Conservation (phyloP, 2,797 vertebrate species). For the Muscicapa comitata region DNA sequence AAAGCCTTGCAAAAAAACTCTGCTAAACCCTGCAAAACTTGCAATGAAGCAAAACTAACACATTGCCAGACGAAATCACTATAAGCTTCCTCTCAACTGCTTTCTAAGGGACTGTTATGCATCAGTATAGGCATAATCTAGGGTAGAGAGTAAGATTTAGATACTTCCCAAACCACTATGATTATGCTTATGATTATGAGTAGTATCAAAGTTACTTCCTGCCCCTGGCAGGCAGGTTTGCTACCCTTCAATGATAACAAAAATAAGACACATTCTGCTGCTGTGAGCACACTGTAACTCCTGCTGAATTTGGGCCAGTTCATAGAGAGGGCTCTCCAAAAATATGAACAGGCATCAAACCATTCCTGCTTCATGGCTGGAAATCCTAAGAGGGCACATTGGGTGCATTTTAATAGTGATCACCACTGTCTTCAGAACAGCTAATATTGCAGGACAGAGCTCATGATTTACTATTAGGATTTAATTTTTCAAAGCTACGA, state of each 20-base stretch:
- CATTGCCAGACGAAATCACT: not conserved
- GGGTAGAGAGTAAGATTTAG: not conserved
- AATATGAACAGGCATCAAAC: not conserved
- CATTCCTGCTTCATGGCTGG: not conserved
- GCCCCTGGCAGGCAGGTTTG: not conserved
- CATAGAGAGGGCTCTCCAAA: not conserved
- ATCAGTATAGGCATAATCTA: not conserved
- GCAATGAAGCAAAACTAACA: not conserved
- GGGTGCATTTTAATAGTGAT: accelerated
- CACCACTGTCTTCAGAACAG: not conserved
- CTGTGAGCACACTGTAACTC: not conserved
- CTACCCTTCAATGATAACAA: not conserved
- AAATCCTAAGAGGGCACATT: not conserved
- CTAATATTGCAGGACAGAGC: not conserved
- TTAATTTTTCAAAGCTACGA: not conserved
- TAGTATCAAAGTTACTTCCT: not conserved
- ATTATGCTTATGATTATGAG: not conserved
- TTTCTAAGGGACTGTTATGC: not conserved
- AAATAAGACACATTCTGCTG: not conserved
- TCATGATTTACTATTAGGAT: not conserved
- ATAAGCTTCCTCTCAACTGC: not conserved
- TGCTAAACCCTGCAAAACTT: not conserved
- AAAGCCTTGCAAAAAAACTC: not conserved
- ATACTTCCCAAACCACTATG: not conserved
- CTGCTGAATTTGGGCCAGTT: not conserved